Percentiles rank a stretch among this genome's conserved stretches.
These are phyloP conservation scores for Zosterops japonicus DNA, from an alignment of 2,113 vertebrate species.

Conservation along the genomic window DNA sequence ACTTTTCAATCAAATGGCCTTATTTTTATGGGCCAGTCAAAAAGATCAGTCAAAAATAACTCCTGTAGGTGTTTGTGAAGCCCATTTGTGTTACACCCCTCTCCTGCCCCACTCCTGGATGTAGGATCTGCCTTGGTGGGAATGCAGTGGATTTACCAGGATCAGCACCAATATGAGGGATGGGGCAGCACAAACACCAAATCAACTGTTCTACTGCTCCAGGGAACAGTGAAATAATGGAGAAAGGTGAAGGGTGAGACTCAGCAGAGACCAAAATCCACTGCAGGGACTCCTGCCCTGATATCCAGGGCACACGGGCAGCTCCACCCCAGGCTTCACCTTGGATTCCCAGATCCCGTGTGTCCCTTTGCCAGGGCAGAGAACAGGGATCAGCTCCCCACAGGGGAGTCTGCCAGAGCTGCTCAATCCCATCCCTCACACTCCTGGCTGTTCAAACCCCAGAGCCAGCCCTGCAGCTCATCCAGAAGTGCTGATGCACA, in stretches of 20 bases:
- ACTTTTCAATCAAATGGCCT: neutral
- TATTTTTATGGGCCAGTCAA: neutral
- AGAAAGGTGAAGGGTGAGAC: neutral
- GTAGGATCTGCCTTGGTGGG: neutral
- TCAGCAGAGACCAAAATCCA: neutral
- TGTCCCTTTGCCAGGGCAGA: neutral
- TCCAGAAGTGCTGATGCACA: neutral
- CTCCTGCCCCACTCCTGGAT: neutral
- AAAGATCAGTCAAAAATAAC: neutral
- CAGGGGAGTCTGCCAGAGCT: neutral
- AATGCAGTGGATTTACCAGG: neutral
- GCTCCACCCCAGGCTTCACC: neutral
- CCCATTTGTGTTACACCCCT: neutral
- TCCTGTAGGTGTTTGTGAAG: neutral
- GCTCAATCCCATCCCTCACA: neutral
- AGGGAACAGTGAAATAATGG: neutral
- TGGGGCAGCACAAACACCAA: neutral
- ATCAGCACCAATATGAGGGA: neutral
- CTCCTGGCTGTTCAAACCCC: neutral
- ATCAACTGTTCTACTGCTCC: neutral
- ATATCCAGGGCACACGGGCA: neutral
- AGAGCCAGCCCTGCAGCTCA: neutral
- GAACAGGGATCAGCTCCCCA: neutral
- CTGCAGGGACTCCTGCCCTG: neutral
- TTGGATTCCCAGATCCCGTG: neutral